These are phyloP conservation scores for Machimus rusticus DNA, from an alignment of 2,888 invertebrate species.

Conservation along the genomic window DNA sequence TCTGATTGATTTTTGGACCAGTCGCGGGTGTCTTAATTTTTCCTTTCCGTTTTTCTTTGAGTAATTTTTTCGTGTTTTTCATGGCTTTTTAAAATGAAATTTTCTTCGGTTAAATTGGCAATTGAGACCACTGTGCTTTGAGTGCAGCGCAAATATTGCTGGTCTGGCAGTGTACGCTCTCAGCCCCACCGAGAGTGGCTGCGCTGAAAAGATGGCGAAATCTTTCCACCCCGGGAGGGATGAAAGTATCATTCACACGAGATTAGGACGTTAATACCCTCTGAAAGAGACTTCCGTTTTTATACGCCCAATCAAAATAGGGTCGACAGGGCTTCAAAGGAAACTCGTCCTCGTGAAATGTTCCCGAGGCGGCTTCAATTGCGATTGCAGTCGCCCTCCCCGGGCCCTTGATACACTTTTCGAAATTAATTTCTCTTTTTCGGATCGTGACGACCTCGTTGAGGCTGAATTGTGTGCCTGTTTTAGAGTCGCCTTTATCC, in stretches of 20 bases:
- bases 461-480: not conserved
- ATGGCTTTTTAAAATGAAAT: not conserved
- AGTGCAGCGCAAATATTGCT: not conserved
- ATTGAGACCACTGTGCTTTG: not conserved
- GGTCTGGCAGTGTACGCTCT: not conserved
- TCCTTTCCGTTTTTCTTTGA: not conserved
- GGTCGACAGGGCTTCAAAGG: slow-evolving; percentile 2
- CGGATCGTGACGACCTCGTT: not conserved
- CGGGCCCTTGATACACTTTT: not conserved
- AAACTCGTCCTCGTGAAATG: not conserved
- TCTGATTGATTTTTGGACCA: no score
- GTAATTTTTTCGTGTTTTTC: not conserved
- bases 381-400: not conserved
- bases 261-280: slow-evolving; percentile 49
- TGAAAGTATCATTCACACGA: slow-evolving; percentile 50
- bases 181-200: not conserved
- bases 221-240: slow-evolving; percentile 27
- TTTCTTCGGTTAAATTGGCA: not conserved
- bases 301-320: slow-evolving; percentile 38
- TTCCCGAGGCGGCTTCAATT: not conserved
- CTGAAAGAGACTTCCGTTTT: slow-evolving; percentile 49
- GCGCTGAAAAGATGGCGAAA: slow-evolving; percentile 26
- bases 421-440: slow-evolving; percentile 4
- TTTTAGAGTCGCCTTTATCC: not conserved
- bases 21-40: no score